A percentile compares a stretch with the other conserved stretches of the same genome.
These are phyloP conservation scores for Tupiocoris notatus DNA, from an alignment of 2,888 invertebrate species.

Conservation along the genomic window DNA sequence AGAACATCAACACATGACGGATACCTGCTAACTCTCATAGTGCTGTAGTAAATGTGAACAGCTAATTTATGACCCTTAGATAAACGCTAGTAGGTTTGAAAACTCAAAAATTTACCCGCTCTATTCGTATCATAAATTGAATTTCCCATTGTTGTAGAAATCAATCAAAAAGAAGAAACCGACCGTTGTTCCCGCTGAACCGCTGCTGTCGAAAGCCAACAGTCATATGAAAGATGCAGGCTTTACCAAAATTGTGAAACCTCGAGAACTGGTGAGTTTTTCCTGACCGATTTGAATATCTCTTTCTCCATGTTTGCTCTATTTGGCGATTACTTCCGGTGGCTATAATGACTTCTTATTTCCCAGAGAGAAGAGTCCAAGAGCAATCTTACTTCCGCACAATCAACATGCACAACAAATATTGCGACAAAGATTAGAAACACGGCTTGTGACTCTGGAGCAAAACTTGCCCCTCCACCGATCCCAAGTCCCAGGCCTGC, in stretches of 20 bases:
- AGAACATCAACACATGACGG: too few species aligned
- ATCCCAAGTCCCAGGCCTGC: not conserved
- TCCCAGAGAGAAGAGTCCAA: not conserved
- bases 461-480: not conserved
- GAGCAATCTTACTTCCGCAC: not conserved
- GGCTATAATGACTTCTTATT: not conserved
- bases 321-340: too few species aligned
- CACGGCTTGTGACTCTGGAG: not conserved
- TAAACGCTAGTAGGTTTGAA: too few species aligned
- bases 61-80: too few species aligned
- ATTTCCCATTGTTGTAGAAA: slow-evolving; percentile 28
- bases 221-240: slow-evolving; percentile 54
- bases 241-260: slow-evolving; percentile 51
- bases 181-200: slow-evolving; percentile 56
- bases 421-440: not conserved
- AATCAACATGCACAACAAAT: not conserved
- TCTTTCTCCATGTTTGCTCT: too few species aligned
- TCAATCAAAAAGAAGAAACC: slow-evolving; percentile 54
- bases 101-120: too few species aligned
- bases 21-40: too few species aligned
- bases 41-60: too few species aligned
- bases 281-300: too few species aligned
- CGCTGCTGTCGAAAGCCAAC: slow-evolving; percentile 52
- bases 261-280: slow-evolving; percentile 10
- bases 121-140: too few species aligned